Evolutionary conservation across 1,140 invertebrate species (phyloP), one percentile per base, ranked within the genome.

Genomic region (Meloidogyne chitwoodi): DNA sequence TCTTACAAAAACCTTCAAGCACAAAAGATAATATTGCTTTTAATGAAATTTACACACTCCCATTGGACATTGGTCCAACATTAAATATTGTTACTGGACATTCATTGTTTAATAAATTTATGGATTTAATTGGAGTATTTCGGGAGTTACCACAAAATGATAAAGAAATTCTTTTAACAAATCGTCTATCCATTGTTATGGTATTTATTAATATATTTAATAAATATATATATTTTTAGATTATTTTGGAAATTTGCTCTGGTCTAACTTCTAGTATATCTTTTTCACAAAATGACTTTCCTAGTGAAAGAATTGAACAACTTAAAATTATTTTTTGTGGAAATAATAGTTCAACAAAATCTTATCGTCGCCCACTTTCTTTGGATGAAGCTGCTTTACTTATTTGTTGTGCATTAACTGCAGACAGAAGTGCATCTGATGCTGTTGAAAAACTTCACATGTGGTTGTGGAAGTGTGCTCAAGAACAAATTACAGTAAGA

Each of bases 351-450:
- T 41, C 38, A 41, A 41, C 10, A 10, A 41, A 41, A 41, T 12
- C 38, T 16, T 11, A 41, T 56, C 19, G 48, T 8, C 19, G 48
- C 0, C 19, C 48, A n/a, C 48, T 56, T 56, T 56, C 48, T 44
- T 70, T 44, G 38, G 68, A 70, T 8, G 68, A 70, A n/a, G 29
- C 29, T 29, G 68, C 29, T 44, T 44, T 70, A 26, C 61, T 70
- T 31, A 34, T 70, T 16, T 70, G 44, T 61, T 26, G 12, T 61
- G 29, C 61, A 5, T 56, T 70, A n/a, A 70, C 68, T 19, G 44
- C 61, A 22, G 31, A 48, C 8, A 27, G 31, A 27, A 26, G 4
- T 34, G n/a, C 6, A 6, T 69, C 68, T 27, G 68, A n/a, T n/a
- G 24, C 24, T 0, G 68, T 44, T 27, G 34, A 70, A 8, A 27